phyloP scores from a whole-genome alignment of 2,113 vertebrate genomes.

The Echinops telfairi region DNA sequence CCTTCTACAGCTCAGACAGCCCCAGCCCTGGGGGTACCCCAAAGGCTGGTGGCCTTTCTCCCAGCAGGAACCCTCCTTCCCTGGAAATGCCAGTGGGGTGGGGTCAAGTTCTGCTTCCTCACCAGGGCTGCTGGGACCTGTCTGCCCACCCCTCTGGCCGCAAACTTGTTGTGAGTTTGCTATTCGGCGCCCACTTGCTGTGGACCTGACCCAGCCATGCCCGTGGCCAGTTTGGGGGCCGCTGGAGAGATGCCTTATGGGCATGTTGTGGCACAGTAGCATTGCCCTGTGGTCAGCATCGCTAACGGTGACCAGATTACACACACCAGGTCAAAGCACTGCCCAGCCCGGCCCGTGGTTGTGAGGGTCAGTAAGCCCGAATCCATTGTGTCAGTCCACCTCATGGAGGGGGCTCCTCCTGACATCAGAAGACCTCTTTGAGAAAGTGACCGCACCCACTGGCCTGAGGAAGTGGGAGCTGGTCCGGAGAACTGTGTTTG shows the following conservation, averaged over 20 bases:
- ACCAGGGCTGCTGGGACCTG: neutral
- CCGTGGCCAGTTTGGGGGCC: fast-evolving
- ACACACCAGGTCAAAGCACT: neutral
- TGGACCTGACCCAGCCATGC: neutral
- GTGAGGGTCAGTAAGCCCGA: neutral
- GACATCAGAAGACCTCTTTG: neutral
- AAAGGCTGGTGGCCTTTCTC: neutral
- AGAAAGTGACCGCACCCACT: neutral
- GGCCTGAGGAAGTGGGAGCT: neutral
- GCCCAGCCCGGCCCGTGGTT: neutral
- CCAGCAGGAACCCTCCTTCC: neutral
- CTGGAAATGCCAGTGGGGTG: neutral
- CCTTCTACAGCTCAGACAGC: neutral
- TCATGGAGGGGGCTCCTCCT: neutral
- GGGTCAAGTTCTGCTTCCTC: fast-evolving
- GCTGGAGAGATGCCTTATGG: neutral
- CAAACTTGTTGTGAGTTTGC: fast-evolving
- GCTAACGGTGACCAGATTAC: neutral
- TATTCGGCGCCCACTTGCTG: no score
- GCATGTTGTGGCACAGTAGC: neutral
- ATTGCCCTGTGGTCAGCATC: neutral
- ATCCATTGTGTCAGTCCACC: fast-evolving
- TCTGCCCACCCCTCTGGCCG: fast-evolving
- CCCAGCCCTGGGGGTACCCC: neutral
- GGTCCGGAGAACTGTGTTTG: neutral